Base-by-base conservation (phyloP, 2,113 vertebrate genomes). In the Oncorhynchus keta region DNA sequence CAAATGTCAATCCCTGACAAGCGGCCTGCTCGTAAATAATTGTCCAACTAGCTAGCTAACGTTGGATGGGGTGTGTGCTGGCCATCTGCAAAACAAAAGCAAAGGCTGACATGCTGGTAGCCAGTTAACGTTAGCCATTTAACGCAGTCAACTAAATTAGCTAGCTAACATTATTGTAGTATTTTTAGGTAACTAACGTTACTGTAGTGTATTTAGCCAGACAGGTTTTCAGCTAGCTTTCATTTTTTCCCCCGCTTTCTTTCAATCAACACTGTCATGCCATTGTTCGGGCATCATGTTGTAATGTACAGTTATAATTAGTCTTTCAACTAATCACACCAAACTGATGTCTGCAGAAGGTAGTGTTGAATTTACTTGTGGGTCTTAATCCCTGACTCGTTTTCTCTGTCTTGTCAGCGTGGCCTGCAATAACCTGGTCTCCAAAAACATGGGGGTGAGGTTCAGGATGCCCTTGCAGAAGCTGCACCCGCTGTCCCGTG, bases 341-440 rank as follows among this genome's bases (percentile, higher is more conserved):
- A 62, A 22, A 16, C 5, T 3, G 55, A 20, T 57, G 18, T 16
- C 55, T 20, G 14, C 16, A 57, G 1, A 57, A 20, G 55, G 13
- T 57, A 62, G 59, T 55, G 16, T 62, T 62, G 59, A 55, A 55
- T 5, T 55, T 62, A 8, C 7, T 62, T 62, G 59, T 68, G 18
- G 18, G 30, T 32, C 26, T 66, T 20, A 35, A 82, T 68, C 48
- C 1, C 30, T 4, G 8, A 61, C 2, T 2, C 12, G 35, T 30
- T 45, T 68, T 9, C 81, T 78, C 51, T 89, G 76, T 77, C 78
- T 3, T 88, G 82, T 39, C 82, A 99, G 97, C 87, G 77, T 95
- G 84, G 94, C 95, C 76, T 98, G 96, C 91, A 93, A 88, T 32
- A 95, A 90, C 73, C 83, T 96, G 77, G 90, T 94, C 70, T 95